Evolutionary conservation across 37 sponge, comb jelly and placozoan species (phyloP).

Genomic region (Chondrosia reniformis): DNA sequence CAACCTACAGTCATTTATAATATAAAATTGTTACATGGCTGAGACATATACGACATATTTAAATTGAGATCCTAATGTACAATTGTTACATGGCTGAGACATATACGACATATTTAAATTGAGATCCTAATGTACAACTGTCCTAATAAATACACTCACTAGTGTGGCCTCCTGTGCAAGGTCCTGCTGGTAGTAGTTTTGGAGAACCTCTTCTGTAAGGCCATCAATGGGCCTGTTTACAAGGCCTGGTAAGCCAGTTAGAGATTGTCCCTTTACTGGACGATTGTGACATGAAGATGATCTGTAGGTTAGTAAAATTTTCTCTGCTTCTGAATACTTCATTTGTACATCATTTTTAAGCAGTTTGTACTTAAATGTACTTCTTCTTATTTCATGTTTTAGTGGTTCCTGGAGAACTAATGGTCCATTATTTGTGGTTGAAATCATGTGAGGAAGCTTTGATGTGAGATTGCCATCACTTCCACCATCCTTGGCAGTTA

Average conservation of each 20-base stretch:
- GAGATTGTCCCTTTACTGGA: neutral
- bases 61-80: no score
- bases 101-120: no score
- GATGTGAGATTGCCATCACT: no score
- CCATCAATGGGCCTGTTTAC: constrained; percentile 11
- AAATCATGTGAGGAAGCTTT: neutral
- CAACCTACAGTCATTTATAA: no score
- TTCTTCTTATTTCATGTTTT: no score
- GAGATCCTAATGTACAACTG: no score
- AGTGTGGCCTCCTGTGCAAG: no score
- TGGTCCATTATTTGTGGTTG: neutral
- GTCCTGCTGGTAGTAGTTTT: neutral
- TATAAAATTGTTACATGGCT: no score
- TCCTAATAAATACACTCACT: no score
- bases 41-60: no score
- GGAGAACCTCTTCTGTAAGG: neutral
- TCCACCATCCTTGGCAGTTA: no score
- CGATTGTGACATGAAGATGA: constrained; percentile 5
- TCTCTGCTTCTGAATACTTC: neutral
- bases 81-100: no score
- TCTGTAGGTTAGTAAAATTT: constrained; percentile 2
- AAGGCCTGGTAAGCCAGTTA: constrained; percentile 14
- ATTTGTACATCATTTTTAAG: neutral
- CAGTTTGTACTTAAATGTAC: neutral
- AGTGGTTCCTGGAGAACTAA: neutral